Conservation (phyloP, 53 echinoderm and acorn worm genomes). For the Antedon mediterranea region DNA sequence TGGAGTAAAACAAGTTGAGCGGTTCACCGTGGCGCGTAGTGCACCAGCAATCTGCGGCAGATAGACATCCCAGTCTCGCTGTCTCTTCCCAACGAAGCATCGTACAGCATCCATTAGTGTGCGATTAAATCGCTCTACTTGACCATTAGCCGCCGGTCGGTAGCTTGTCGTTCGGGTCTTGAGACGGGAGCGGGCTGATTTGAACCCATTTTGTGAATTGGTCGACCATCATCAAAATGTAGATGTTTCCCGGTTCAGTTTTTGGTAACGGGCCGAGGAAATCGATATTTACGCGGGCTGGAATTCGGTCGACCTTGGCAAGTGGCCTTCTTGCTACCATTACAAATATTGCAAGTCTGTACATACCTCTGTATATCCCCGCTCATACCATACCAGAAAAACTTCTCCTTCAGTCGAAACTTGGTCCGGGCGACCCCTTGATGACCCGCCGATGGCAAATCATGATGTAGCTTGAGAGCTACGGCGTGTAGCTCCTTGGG, state of each 20-base stretch:
- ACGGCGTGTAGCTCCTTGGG: too few relatives aligned
- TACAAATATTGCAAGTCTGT: too few relatives aligned
- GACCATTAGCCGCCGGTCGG: background rate
- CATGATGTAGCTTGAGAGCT: too few relatives aligned
- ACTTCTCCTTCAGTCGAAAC: too few relatives aligned
- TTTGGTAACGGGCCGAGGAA: constrained; percentile 34
- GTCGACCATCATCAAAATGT: constrained; percentile 42
- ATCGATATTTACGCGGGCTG: constrained; percentile 35
- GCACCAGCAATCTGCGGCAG: constrained; percentile 26
- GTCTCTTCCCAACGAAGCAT: constrained; percentile 22
- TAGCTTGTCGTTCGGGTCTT: constrained; percentile 2
- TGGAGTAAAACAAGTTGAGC: constrained; percentile 17
- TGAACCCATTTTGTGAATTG: constrained; percentile 56
- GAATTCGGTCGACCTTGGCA: too few relatives aligned
- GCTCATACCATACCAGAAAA: too few relatives aligned
- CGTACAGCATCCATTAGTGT: constrained; percentile 32
- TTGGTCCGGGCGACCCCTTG: too few relatives aligned
- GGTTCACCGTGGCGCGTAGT: constrained; percentile 20
- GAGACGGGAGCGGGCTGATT: constrained; percentile 24
- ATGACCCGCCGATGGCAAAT: too few relatives aligned
- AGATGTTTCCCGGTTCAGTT: constrained; percentile 13
- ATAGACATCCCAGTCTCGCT: constrained; percentile 19
- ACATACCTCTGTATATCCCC: too few relatives aligned
- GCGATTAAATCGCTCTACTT: constrained; percentile 24
- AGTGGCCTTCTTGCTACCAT: too few relatives aligned